Percentiles rank a stretch among this genome's conserved stretches.
phyloP scores from a whole-genome alignment of 2,888 invertebrate species.

The Chloroclystis v-ata region DNA sequence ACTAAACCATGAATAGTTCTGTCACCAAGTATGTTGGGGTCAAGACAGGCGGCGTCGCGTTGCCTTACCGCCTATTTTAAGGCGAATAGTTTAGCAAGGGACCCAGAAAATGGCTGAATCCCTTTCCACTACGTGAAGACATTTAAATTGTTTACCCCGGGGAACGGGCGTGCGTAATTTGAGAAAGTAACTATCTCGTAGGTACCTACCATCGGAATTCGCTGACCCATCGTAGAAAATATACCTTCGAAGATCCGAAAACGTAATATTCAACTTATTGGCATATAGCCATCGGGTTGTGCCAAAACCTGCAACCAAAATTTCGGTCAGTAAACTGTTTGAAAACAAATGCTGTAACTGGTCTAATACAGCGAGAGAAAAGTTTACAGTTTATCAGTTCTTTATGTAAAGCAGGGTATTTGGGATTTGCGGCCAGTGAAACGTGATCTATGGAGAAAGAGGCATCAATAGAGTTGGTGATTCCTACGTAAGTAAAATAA shows the following conservation, averaged over 20 bases:
- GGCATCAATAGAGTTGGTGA: slow-evolving; percentile 18
- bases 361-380: slow-evolving; percentile 34
- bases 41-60: slow-evolving; percentile 31
- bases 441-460: slow-evolving; percentile 35
- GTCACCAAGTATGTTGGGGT: slow-evolving; percentile 28
- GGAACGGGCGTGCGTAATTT: slow-evolving; percentile 48
- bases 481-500: slow-evolving; percentile 33
- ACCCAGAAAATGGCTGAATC: slow-evolving; percentile 43
- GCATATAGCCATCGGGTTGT: slow-evolving; percentile 29
- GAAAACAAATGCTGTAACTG: slow-evolving; percentile 15
- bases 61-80: slow-evolving; percentile 39
- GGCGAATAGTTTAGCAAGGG: slow-evolving; percentile 58
- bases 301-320: slow-evolving; percentile 29
- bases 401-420: slow-evolving; percentile 40
- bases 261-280: slow-evolving; percentile 32
- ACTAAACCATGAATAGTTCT: slow-evolving; percentile 19
- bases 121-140: slow-evolving; percentile 50
- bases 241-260: slow-evolving; percentile 24
- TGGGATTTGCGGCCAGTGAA: slow-evolving; percentile 19
- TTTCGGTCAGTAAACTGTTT: slow-evolving; percentile 18
- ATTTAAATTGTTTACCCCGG: slow-evolving; percentile 58
- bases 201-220: slow-evolving; percentile 48
- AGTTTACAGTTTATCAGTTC: slow-evolving; percentile 47
- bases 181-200: slow-evolving; percentile 49
- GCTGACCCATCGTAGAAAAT: slow-evolving; percentile 41